phyloP scores from a whole-genome alignment of 30 jellyfish, hydroid and myxozoan species.

The Chrysaora quinquecirrha region DNA sequence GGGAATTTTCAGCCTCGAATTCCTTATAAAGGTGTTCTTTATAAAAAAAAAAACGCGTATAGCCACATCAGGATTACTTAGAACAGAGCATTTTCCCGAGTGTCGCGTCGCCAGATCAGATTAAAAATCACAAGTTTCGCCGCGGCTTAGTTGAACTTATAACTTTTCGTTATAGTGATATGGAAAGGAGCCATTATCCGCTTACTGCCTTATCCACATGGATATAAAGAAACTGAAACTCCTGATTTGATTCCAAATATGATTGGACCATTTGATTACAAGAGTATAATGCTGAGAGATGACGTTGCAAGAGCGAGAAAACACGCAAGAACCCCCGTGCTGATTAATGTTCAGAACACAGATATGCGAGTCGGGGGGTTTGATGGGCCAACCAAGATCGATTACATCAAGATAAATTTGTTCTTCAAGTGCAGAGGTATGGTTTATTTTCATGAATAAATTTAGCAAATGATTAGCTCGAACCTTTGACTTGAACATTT shows the following conservation, averaged over 20 bases:
- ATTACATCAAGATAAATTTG: background rate
- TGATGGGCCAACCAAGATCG: background rate
- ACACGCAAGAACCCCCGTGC: background rate
- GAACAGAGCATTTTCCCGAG: too few species aligned
- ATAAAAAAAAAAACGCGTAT: too few species aligned
- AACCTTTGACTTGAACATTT: too few species aligned
- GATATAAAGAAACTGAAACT: too few species aligned
- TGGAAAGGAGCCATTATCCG: background rate
- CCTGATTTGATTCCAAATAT: background rate
- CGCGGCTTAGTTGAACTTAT: too few species aligned
- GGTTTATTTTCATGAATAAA: too few species aligned
- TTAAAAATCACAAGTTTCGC: too few species aligned
- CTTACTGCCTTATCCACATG: background rate
- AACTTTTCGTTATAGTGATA: background rate
- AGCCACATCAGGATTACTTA: too few species aligned
- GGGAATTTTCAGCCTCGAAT: too few species aligned
- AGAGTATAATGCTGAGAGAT: background rate
- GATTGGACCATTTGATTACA: background rate
- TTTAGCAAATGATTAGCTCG: too few species aligned
- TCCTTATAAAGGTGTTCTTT: too few species aligned
- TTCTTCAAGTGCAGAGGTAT: background rate
- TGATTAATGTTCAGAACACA: background rate
- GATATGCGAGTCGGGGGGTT: slow-evolving; percentile 1
- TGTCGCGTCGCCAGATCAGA: too few species aligned
- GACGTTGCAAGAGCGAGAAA: background rate